A percentile compares a stretch with the other conserved stretches of the same genome.
phyloP scores from a whole-genome alignment of 1,140 invertebrate genomes.

The Drosophila equinoxialis region DNA sequence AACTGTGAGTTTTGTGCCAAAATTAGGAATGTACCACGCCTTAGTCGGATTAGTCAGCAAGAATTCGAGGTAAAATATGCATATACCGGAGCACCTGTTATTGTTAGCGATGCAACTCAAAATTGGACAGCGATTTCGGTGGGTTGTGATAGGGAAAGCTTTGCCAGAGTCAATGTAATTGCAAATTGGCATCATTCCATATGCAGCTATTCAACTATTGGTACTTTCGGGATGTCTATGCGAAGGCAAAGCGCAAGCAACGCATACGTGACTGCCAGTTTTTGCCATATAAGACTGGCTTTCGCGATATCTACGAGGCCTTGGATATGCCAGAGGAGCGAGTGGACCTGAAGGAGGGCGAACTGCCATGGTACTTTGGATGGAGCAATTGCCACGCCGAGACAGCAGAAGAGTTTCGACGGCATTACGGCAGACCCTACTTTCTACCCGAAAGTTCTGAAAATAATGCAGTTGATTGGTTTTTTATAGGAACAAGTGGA shows the following conservation, averaged over 20 bases:
- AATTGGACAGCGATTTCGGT: constrained; percentile 90
- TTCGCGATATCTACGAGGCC: constrained; percentile 88
- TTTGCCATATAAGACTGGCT: constrained; percentile 94
- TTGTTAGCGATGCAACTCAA: constrained; percentile 91
- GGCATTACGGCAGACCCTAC: constrained; percentile 93
- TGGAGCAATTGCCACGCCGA: constrained; percentile 96
- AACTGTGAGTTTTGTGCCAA: constrained; percentile 89
- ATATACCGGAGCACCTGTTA: constrained; percentile 90
- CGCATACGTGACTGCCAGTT: constrained; percentile 91
- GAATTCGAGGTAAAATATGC: constrained; percentile 90
- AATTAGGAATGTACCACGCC: constrained; percentile 86
- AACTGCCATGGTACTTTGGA: constrained; percentile 93
- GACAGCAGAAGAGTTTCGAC: constrained; percentile 89
- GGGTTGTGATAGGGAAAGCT: not conserved
- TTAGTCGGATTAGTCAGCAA: constrained; percentile 86
- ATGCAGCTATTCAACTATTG: constrained; percentile 86
- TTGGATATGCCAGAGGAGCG: constrained; percentile 90
- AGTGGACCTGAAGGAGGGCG: constrained; percentile 85
- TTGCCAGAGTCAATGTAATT: not conserved
- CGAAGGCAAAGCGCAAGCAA: constrained; percentile 84
- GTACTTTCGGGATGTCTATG: constrained; percentile 92
- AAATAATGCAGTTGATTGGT: constrained; percentile 95
- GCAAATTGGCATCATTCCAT: not conserved
- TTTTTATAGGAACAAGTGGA: constrained; percentile 97
- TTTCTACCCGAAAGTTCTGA: constrained; percentile 93